phyloP scores from a whole-genome alignment of 2,113 vertebrate genomes.

The Meleagris gallopavo region DNA sequence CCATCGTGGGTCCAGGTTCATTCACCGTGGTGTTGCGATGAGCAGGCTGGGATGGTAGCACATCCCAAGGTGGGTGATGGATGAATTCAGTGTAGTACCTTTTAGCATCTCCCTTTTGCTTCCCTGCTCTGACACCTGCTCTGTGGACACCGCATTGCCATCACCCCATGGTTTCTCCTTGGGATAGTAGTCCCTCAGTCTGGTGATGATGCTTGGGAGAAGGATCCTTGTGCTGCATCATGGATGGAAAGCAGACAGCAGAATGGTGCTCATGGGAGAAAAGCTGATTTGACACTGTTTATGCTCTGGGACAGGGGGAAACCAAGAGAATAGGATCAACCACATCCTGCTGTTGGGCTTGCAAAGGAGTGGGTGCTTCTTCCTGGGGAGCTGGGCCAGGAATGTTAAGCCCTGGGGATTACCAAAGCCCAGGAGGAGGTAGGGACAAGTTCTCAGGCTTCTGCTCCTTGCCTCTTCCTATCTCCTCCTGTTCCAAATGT shows the following conservation, averaged over 20 bases:
- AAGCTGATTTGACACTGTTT: not conserved
- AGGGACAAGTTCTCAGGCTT: slow-evolving; percentile 49
- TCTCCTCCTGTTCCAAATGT: slow-evolving; percentile 9
- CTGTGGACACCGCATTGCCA: not conserved
- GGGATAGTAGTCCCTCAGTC: not conserved
- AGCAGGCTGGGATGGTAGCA: not conserved
- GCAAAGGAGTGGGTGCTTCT: not conserved
- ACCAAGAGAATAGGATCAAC: not conserved
- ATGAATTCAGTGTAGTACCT: not conserved
- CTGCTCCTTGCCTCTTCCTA: slow-evolving; percentile 18
- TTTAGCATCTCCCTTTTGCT: not conserved
- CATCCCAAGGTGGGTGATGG: not conserved
- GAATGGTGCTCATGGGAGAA: not conserved
- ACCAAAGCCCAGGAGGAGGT: slow-evolving; percentile 59
- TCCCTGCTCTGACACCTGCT: not conserved
- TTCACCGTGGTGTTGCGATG: not conserved
- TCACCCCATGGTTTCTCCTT: accelerated
- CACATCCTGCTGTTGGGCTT: not conserved
- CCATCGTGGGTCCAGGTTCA: not conserved
- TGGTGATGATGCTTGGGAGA: not conserved
- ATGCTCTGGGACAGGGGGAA: not conserved
- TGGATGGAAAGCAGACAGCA: not conserved
- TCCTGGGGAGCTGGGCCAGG: not conserved
- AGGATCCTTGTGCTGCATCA: not conserved
- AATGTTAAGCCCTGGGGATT: slow-evolving; percentile 13